Evolutionary conservation across 2,888 invertebrate species (phyloP).

Genomic region (Aricia artaxerxes): DNA sequence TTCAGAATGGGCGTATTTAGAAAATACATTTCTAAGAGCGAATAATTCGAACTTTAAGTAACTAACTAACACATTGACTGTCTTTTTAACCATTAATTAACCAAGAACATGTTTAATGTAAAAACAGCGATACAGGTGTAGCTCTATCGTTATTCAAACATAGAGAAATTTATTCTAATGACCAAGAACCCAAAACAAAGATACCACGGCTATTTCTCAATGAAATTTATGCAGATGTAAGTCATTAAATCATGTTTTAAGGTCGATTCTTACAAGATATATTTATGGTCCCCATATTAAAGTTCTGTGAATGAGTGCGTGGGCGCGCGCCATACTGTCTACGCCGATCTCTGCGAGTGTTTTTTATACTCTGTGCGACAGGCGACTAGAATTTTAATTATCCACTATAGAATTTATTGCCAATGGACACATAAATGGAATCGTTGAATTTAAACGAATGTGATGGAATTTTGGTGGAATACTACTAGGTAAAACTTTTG

Average conservation of each 20-base stretch:
- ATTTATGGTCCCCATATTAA: conserved; percentile 34
- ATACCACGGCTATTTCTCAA: neutral
- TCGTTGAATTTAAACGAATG: neutral
- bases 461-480: neutral
- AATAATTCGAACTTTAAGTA: too few species aligned
- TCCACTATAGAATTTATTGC: neutral
- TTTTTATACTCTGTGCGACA: conserved; percentile 12
- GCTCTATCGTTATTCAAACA: neutral
- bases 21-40: too few species aligned
- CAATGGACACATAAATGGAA: neutral
- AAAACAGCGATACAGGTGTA: neutral
- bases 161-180: neutral
- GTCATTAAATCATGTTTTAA: conserved; percentile 22
- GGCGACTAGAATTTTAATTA: conserved; percentile 25
- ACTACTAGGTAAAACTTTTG: too few species aligned
- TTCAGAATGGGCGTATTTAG: too few species aligned
- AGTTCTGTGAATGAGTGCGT: conserved; percentile 48
- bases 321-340: conserved; percentile 55
- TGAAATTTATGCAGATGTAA: conserved; percentile 11
- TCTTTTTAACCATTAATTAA: too few species aligned
- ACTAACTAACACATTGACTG: too few species aligned
- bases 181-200: neutral
- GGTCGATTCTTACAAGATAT: conserved; percentile 31
- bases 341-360: conserved; percentile 38
- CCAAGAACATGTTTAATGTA: neutral